These are phyloP conservation scores for Myiotriccus ornatus DNA, from an alignment of 2,797 vertebrate species.

Conservation along the genomic window DNA sequence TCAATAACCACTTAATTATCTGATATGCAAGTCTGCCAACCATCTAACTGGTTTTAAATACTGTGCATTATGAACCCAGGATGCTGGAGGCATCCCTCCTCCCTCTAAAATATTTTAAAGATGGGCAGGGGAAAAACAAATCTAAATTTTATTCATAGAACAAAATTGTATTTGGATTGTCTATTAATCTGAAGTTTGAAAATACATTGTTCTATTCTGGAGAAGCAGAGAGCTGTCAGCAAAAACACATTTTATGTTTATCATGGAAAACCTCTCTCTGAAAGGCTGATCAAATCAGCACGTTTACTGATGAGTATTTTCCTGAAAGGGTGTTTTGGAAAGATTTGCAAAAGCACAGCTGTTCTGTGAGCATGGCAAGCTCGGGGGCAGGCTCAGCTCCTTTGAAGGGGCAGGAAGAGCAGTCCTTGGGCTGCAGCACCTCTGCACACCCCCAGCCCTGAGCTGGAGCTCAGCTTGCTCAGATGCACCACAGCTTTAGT, in stretches of 20 bases:
- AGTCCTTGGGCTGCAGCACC: background rate
- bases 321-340: background rate
- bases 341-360: background rate
- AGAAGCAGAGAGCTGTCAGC: background rate
- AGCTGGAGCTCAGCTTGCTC: background rate
- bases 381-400: background rate
- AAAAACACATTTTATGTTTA: background rate
- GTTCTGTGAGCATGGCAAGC: background rate
- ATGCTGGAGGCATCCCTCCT: background rate
- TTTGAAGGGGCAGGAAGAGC: background rate
- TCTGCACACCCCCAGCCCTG: background rate
- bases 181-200: background rate
- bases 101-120: background rate
- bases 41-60: background rate
- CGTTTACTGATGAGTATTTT: background rate
- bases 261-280: background rate
- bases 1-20: background rate
- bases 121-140: background rate
- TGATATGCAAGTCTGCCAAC: background rate
- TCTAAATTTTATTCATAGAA: background rate
- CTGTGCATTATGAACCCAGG: background rate
- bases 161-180: background rate
- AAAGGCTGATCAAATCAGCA: background rate
- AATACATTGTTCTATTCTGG: background rate
- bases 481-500: accelerated